Conservation (phyloP, 2,888 invertebrate species). For the Idaea aversata region DNA sequence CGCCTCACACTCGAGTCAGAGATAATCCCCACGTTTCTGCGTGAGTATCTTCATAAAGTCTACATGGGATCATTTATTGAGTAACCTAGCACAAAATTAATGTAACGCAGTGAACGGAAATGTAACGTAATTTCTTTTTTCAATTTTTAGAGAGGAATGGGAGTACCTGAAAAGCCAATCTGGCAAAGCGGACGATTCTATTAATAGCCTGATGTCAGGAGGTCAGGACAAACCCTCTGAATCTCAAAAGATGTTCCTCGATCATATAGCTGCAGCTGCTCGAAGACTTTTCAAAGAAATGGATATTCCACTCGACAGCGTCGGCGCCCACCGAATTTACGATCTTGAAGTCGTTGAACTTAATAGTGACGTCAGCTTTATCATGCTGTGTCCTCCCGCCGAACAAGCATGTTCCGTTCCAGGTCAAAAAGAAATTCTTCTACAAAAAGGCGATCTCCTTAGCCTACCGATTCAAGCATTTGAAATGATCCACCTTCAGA, state of each 20-base stretch:
- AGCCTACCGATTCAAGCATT: constrained; percentile 96
- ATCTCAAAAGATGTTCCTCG: constrained; percentile 90
- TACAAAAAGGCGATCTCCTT: constrained; percentile 91
- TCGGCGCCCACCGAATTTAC: constrained; percentile 89
- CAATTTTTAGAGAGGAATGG: constrained; percentile 93
- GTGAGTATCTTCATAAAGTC: constrained; percentile 76
- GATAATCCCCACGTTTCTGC: constrained; percentile 98
- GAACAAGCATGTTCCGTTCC: constrained; percentile 96
- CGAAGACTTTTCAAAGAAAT: constrained; percentile 89
- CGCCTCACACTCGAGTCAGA: constrained; percentile 95
- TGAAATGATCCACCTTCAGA: constrained; percentile 96
- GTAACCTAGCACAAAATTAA: neutral
- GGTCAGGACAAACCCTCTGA: constrained; percentile 81
- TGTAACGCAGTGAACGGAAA: too few species aligned
- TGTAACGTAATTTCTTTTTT: constrained; percentile 1
- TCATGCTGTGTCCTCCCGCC: constrained; percentile 94
- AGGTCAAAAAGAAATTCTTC: constrained; percentile 90
- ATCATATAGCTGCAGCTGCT: constrained; percentile 86
- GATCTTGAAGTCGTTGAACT: constrained; percentile 97
- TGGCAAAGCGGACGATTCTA: constrained; percentile 59
- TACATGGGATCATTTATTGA: neutral
- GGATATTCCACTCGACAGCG: constrained; percentile 87
- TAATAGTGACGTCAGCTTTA: constrained; percentile 93
- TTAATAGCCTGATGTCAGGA: constrained; percentile 59
- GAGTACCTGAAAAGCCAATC: constrained; percentile 87